phyloP scores from a whole-genome alignment of 1,140 invertebrate genomes.

The Psilanteris sp. region DNA sequence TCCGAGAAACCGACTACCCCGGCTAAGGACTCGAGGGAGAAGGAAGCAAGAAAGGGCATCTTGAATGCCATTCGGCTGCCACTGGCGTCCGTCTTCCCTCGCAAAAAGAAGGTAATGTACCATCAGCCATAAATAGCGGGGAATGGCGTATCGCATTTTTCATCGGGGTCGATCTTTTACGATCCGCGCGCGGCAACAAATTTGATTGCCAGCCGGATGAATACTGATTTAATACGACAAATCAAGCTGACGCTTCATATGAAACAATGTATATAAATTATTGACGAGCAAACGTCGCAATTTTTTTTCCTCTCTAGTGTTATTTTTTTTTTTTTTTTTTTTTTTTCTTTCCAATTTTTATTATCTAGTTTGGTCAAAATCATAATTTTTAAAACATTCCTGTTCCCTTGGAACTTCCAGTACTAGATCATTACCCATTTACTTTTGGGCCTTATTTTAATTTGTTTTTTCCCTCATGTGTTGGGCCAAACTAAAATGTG shows the following conservation, averaged over 20 bases:
- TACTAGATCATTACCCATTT: no score
- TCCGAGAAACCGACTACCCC: conserved; percentile 78
- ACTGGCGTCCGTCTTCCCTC: conserved; percentile 83
- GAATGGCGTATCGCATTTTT: conserved; percentile 35
- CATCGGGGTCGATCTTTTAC: conserved; percentile 26
- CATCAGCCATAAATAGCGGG: conserved; percentile 8
- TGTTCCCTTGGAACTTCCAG: no score
- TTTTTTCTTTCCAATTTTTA: no score
- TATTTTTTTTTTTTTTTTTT: not conserved
- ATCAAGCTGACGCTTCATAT: conserved; percentile 10
- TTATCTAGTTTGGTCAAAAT: no score
- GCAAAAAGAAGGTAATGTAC: conserved; percentile 76
- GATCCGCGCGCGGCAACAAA: conserved; percentile 26
- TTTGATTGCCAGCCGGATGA: conserved; percentile 29
- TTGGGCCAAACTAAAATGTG: no score
- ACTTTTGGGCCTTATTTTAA: no score
- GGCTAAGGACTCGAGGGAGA: conserved; percentile 77
- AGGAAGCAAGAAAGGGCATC: conserved; percentile 77
- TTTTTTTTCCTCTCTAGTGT: not conserved
- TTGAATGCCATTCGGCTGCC: conserved; percentile 84
- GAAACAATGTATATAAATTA: conserved; percentile 3
- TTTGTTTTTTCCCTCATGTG: no score
- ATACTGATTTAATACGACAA: conserved; percentile 25
- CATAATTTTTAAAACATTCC: no score
- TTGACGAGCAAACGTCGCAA: not conserved